Conservation (phyloP, 2,113 vertebrate species). For the Microtus richardsoni region DNA sequence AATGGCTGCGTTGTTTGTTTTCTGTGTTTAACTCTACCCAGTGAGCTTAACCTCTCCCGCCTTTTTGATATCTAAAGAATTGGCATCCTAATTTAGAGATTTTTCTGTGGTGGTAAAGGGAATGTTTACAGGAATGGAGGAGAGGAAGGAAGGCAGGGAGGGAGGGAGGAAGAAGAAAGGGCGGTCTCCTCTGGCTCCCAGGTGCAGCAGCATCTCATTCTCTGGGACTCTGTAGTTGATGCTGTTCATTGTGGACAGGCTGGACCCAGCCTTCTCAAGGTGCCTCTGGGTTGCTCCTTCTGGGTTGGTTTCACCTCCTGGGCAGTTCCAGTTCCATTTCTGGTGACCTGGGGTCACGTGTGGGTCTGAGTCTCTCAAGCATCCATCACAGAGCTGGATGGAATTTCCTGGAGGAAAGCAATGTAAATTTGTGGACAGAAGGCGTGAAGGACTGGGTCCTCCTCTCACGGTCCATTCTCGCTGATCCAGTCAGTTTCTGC, state of each 20-base stretch:
- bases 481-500: not conserved
- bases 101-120: not conserved
- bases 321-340: not conserved
- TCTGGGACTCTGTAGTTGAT: not conserved
- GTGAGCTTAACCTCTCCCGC: not conserved
- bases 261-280: not conserved
- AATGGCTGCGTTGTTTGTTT: not conserved
- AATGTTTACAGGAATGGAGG: not conserved
- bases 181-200: not conserved
- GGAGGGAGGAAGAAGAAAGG: not conserved
- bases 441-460: not conserved
- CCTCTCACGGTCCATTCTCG: not conserved
- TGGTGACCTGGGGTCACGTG: not conserved
- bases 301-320: not conserved
- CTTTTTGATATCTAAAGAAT: not conserved
- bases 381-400: not conserved
- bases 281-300: not conserved
- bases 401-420: not conserved
- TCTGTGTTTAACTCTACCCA: not conserved
- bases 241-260: not conserved
- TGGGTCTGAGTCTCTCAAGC: not conserved
- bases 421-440: not conserved
- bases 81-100: not conserved
- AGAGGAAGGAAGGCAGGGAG: rapidly evolving
- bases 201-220: not conserved